Percentiles rank a stretch among this genome's conserved stretches.
phyloP scores from a whole-genome alignment of 2,888 invertebrate species.

The Stegana nigrithorax region DNA sequence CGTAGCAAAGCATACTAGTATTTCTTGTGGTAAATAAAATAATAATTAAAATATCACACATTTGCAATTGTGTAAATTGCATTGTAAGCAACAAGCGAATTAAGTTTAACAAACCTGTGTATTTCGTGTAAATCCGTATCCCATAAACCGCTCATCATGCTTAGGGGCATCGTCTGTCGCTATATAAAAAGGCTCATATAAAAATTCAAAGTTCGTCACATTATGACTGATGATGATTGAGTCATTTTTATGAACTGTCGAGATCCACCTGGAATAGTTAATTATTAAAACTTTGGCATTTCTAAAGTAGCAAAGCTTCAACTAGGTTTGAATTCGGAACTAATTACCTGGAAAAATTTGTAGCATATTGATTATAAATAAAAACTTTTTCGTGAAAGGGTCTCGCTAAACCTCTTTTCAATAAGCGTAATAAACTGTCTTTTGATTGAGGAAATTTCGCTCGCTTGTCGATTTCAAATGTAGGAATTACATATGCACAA shows the following conservation, averaged over 20 bases:
- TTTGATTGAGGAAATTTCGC: conserved; percentile 86
- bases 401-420: conserved; percentile 83
- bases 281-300: too few species aligned
- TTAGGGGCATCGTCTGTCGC: conserved; percentile 83
- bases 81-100: too few species aligned
- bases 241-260: conserved; percentile 55
- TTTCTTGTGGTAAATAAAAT: too few species aligned
- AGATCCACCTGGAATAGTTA: conserved; percentile 47
- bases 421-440: conserved; percentile 79
- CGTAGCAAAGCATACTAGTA: too few species aligned
- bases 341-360: conserved; percentile 85
- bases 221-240: conserved; percentile 84
- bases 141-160: conserved; percentile 90
- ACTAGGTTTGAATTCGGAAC: conserved; percentile 33
- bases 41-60: too few species aligned
- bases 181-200: conserved; percentile 94
- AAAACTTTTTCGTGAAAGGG: conserved; percentile 93
- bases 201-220: conserved; percentile 85
- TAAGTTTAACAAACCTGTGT: too few species aligned
- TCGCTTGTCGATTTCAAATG: conserved; percentile 85
- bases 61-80: too few species aligned
- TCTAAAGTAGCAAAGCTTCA: too few species aligned
- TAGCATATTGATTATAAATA: conserved; percentile 91
- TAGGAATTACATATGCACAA: conserved; percentile 91
- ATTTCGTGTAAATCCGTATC: conserved; percentile 92